Evolutionary conservation across 2,888 invertebrate genomes (phyloP).

Genomic region (Vanessa cardui): DNA sequence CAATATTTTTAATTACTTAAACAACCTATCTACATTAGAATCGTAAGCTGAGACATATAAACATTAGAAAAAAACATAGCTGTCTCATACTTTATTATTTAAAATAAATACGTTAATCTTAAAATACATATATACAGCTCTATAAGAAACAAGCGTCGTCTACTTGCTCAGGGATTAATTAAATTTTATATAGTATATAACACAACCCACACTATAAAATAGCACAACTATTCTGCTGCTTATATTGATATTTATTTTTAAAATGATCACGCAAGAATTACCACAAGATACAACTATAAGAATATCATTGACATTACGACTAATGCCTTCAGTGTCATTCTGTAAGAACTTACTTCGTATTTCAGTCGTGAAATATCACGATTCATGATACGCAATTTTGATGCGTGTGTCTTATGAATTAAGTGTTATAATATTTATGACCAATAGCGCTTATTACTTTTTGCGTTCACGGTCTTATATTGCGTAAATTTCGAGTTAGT

Average conservation of each 20-base stretch:
- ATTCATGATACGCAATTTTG: too few species aligned
- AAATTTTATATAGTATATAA: constrained; percentile 75
- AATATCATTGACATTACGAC: background rate
- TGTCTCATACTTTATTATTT: constrained; percentile 38
- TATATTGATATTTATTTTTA: constrained; percentile 49
- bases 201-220: constrained; percentile 82
- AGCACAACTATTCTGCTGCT: constrained; percentile 57
- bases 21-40: constrained; percentile 40
- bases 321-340: background rate
- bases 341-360: too few species aligned
- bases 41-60: constrained; percentile 21
- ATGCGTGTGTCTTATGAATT: too few species aligned
- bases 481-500: too few species aligned
- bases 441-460: too few species aligned
- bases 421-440: too few species aligned
- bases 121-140: constrained; percentile 76
- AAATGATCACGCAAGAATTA: constrained; percentile 2
- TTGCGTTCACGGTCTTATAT: too few species aligned
- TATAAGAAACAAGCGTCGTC: constrained; percentile 72
- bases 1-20: constrained; percentile 31
- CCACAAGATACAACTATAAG: background rate
- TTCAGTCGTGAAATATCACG: too few species aligned
- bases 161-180: constrained; percentile 71
- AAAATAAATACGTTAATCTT: constrained; percentile 54
- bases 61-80: constrained; percentile 36